Evolutionary conservation across 2,888 invertebrate species (phyloP), one percentile per base, ranked within the genome.

Genomic region (Acrobasis suavella): DNA sequence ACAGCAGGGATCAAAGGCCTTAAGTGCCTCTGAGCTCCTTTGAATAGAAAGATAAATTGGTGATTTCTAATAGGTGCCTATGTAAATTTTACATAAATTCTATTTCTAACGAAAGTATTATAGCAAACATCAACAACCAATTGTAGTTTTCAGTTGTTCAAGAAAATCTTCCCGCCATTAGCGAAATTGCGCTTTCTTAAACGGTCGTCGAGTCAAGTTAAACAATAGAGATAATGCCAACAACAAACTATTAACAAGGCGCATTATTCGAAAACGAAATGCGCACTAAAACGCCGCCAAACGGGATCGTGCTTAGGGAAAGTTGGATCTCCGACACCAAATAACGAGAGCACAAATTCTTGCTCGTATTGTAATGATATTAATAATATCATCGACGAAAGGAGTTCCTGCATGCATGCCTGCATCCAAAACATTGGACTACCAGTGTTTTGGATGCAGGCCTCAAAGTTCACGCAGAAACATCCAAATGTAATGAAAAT

Each of bases 271-370:
- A 70, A 72, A 70, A 60, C 60, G 65, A 71, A 71, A 74, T 68
- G 67, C 67, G 69, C 69, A 68, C 65, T 62, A 70, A 68, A 71
- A 72, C 71, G 72, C 71, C 76, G 79, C 76, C 77, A 81, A 81
- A 83, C 80, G 78, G 82, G 86, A 85, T 85, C 87, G 87, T 87
- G 86, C 85, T 80, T 76, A 71, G 76, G 81, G 84, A 86, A 85
- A 86, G 86, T 86, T 84, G 85, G 82, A 83, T 77, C 81, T 50
- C 15, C 9, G 52, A 52, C 46, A 14, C 46, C 12, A 46, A 46
- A 12, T 7, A 46, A 46, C 14, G n/a, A 42, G 46, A n/a, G 46
- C n/a, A n/a, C 46, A 46, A n/a, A 46, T 7, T 32, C 32, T 7
- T 32, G 32, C 32, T 32, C 32, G 32, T 2, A 32, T 32, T 32